Percentiles rank a stretch among this genome's conserved stretches.
phyloP scores from a whole-genome alignment of 2,113 vertebrate genomes.

The Bos indicus region DNA sequence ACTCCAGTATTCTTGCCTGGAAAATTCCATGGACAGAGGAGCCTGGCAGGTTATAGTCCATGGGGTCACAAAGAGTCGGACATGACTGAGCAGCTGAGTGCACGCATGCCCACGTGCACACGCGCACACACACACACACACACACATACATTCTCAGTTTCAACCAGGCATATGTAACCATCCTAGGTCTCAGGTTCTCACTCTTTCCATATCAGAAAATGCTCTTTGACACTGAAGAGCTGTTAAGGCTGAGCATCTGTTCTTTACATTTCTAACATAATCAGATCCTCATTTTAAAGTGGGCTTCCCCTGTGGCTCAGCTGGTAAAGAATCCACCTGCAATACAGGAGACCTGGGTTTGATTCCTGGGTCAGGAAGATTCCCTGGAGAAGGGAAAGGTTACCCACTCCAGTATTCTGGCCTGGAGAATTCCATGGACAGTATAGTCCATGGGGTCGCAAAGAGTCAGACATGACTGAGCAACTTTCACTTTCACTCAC shows the following conservation, averaged over 20 bases:
- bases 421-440: background rate
- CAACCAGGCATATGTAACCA: background rate
- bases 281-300: background rate
- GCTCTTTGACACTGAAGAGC: background rate
- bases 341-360: background rate
- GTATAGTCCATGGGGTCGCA: background rate
- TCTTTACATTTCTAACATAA: background rate
- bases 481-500: background rate
- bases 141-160: background rate
- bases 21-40: background rate
- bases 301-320: background rate
- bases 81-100: background rate
- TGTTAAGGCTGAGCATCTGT: background rate
- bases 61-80: accelerated
- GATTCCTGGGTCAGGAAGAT: background rate
- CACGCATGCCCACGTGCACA: background rate
- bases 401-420: background rate
- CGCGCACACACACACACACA: background rate
- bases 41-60: background rate
- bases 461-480: background rate
- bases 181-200: background rate
- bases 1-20: background rate
- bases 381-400: background rate
- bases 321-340: background rate
- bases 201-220: background rate